Percentiles rank a stretch among this genome's conserved stretches.
These are phyloP conservation scores for Porites evermanni DNA, from an alignment of 92 coral and sea anemone genomes.

Conservation along the genomic window DNA sequence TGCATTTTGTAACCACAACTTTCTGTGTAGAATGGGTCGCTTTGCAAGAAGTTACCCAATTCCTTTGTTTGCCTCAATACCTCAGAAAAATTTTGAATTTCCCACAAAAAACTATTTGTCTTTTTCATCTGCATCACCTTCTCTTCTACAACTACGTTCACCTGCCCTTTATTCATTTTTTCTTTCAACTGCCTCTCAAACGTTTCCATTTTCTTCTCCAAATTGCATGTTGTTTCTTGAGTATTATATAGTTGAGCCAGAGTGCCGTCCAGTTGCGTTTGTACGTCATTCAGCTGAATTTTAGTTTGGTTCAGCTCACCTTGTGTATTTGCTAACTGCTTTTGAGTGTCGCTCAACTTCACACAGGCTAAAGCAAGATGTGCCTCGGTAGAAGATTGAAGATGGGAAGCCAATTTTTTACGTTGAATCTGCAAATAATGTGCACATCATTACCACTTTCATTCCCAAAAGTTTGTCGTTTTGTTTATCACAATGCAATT, in stretches of 20 bases:
- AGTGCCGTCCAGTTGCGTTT: not conserved
- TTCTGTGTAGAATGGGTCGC: slow-evolving; percentile 52
- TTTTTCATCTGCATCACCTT: slow-evolving; percentile 13
- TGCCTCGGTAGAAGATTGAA: not conserved
- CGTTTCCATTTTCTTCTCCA: not conserved
- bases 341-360: not conserved
- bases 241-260: not conserved
- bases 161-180: not conserved
- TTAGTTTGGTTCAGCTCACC: not conserved
- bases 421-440: slow-evolving; percentile 5
- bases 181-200: not conserved
- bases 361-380: slow-evolving; percentile 18
- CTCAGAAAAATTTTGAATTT: slow-evolving; percentile 17
- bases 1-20: slow-evolving; percentile 54
- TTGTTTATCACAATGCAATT: too few relatives aligned
- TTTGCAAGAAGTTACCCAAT: not conserved
- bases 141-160: not conserved
- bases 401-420: not conserved
- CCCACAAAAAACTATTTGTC: slow-evolving; percentile 47
- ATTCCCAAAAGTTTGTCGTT: not conserved
- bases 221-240: not conserved
- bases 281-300: not conserved
- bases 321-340: not conserved
- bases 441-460: not conserved
- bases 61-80: not conserved